These are phyloP conservation scores for Leptarthrus brevirostris DNA, from an alignment of 2,888 invertebrate species.

Conservation along the genomic window DNA sequence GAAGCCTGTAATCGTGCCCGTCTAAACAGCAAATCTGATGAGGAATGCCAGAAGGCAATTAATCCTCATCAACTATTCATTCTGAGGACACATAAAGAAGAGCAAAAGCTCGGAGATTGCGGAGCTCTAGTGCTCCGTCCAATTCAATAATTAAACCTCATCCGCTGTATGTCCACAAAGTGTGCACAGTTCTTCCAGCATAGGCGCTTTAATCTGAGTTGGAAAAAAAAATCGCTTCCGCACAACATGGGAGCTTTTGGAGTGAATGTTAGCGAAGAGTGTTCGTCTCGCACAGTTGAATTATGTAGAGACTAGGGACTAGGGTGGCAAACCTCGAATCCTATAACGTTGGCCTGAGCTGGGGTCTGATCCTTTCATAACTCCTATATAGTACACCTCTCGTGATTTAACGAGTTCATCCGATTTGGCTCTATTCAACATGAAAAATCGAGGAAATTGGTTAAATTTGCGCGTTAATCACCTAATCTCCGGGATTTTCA, in stretches of 20 bases:
- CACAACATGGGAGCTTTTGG: not conserved
- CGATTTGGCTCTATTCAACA: not conserved
- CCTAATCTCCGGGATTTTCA: constrained; percentile 9
- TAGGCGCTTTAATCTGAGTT: not conserved
- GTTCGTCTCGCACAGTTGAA: not conserved
- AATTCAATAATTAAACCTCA: constrained; percentile 34
- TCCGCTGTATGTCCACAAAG: not conserved
- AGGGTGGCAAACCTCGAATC: not conserved
- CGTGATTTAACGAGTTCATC: not conserved
- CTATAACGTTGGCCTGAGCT: too few relatives aligned
- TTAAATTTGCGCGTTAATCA: constrained; percentile 30
- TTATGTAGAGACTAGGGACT: not conserved
- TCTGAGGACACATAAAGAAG: constrained; percentile 1
- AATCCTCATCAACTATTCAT: constrained; percentile 45
- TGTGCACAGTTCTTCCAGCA: not conserved
- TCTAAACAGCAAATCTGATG: constrained; percentile 39
- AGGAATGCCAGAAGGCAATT: constrained; percentile 40
- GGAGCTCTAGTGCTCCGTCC: not conserved
- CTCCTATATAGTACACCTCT: not conserved
- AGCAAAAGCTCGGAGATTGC: not conserved
- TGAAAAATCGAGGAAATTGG: constrained; percentile 18
- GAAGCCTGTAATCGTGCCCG: not conserved
- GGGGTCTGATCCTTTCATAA: not conserved
- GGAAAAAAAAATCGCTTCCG: constrained; percentile 12
- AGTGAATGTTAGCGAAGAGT: not conserved